A percentile compares a stretch with the other conserved stretches of the same genome.
Conservation (phyloP, 2,113 vertebrate species). For the Stegostoma tigrinum region DNA sequence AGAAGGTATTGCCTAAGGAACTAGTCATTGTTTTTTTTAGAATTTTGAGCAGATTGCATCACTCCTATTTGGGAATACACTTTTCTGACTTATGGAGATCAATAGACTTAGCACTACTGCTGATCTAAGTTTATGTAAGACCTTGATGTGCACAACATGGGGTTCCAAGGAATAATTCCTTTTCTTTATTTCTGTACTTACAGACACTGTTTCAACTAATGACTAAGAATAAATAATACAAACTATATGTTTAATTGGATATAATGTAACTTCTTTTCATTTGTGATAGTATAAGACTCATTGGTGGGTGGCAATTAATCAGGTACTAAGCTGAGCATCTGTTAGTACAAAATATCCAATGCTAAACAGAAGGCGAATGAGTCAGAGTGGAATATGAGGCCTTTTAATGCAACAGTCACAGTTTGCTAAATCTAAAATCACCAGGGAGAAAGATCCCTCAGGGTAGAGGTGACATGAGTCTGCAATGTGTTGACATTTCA, state of each 20-base stretch:
- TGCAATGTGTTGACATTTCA: constrained; percentile 9
- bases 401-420: background rate
- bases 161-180: background rate
- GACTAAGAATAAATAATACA: background rate
- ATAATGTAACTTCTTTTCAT: background rate
- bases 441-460: background rate
- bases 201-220: background rate
- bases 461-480: background rate
- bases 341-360: background rate
- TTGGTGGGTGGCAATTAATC: background rate
- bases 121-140: background rate
- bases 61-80: background rate
- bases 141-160: background rate
- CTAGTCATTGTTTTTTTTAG: background rate
- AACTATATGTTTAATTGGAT: background rate
- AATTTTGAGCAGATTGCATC: background rate
- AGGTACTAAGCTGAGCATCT: constrained; percentile 2
- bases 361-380: background rate
- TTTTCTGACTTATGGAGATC: background rate
- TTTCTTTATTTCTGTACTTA: background rate
- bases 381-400: background rate
- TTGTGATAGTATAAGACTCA: background rate
- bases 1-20: background rate
- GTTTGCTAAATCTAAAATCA: background rate
- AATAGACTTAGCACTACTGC: background rate